Evolutionary conservation across 1,140 invertebrate genomes (phyloP), one percentile per base, ranked within the genome.

Genomic region (Cydia splendana): DNA sequence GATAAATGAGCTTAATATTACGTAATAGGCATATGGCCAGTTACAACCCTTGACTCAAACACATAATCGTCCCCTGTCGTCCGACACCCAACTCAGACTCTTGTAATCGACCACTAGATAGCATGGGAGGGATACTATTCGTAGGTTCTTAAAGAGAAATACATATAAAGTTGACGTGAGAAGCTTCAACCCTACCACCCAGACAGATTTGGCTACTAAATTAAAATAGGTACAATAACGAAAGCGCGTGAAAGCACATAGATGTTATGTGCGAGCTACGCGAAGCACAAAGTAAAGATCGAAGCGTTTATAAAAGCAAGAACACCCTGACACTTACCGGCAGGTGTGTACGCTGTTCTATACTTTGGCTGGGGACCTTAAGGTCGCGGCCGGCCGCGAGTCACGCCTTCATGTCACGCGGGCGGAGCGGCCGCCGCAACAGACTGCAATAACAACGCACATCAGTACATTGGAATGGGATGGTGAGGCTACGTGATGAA

Each of bases 51-150:
- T 95, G 95, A 76, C 94, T 94, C 76, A 95, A 93, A 84, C 95
- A 95, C 51, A 95, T 88, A 83, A 95, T 93, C 42, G 94, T 91
- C 79, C 94, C 93, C 75, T 92, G 87, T 20, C 82, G 77, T 42
- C 89, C 89, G 7, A 82, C 20, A 42, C 78, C 78, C 71, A 93
- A 86, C 74, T 88, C 85, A 74, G 92, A 89, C 78, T 94, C 94
- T 86, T 95, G 94, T 80, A 95, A 89, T 69, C 94, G 93, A 90
- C 90, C 94, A 62, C 94, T 95, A 24, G 94, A 94, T 65, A 96
- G 91, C 88, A 95, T 95, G 65, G 96, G 95, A 38, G 95, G 93
- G 80, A 95, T 94, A 87, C 95, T 96, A 76, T 95, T 95, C 80
- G 95, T 95, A 4, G 96, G 96, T 87, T 96, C 95, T 96, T 90